These are phyloP conservation scores for Chironomus striatipennis DNA, from an alignment of 1,140 invertebrate species.

Conservation along the genomic window DNA sequence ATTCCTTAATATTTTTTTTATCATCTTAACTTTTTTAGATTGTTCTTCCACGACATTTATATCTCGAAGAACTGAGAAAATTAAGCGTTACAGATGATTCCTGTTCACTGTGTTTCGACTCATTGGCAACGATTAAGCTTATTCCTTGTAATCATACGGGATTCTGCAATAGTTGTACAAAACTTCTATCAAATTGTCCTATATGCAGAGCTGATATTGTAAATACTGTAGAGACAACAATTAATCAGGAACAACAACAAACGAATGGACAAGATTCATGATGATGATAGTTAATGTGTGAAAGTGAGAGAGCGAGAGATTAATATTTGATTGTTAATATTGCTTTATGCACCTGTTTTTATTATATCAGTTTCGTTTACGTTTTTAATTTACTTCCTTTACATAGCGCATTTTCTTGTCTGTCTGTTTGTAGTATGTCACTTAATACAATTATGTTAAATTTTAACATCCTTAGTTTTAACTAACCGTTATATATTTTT, in stretches of 20 bases:
- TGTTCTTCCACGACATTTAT: constrained; percentile 61
- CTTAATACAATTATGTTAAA: no score
- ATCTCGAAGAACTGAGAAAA: constrained; percentile 60
- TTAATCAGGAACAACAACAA: not conserved
- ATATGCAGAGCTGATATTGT: constrained; percentile 67
- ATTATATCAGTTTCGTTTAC: not conserved
- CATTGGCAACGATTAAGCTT: constrained; percentile 61
- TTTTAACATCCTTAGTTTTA: no score
- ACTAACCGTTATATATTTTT: no score
- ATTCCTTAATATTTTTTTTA: constrained; percentile 30
- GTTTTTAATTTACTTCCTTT: not conserved
- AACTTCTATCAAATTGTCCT: constrained; percentile 74
- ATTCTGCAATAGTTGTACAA: constrained; percentile 73
- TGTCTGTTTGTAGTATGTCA: no score
- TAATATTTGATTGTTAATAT: not conserved
- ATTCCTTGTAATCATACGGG: constrained; percentile 77
- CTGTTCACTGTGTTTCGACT: constrained; percentile 82
- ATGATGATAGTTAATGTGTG: not conserved
- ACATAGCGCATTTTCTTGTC: no score
- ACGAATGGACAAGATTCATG: not conserved
- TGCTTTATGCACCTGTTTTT: not conserved
- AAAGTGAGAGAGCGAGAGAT: not conserved
- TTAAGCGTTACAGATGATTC: constrained; percentile 74
- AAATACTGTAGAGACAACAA: constrained; percentile 37
- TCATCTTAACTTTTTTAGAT: constrained; percentile 26